Evolutionary conservation across 2,113 vertebrate genomes (phyloP).

Genomic region (Upupa epops): DNA sequence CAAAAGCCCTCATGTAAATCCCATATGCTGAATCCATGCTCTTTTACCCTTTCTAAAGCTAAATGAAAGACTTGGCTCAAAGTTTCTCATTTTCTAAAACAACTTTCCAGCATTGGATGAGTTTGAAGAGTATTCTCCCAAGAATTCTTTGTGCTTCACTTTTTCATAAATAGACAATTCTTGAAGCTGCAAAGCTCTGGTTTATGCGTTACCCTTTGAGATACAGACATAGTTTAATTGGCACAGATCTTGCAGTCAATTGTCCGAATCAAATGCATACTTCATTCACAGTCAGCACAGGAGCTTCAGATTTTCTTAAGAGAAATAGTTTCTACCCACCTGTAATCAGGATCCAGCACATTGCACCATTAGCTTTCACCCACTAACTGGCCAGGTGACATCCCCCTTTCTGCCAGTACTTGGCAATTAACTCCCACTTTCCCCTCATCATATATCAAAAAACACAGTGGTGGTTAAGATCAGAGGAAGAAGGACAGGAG

Average conservation of each 20-base stretch:
- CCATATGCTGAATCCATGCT: not conserved
- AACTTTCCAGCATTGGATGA: not conserved
- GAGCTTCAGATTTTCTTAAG: not conserved
- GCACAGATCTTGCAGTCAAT: not conserved
- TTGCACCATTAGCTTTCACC: not conserved
- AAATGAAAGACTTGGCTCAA: not conserved
- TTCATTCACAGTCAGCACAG: not conserved
- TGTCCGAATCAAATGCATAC: not conserved
- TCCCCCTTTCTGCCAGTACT: not conserved
- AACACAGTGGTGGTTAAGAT: not conserved
- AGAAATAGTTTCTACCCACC: not conserved
- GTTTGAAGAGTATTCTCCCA: not conserved
- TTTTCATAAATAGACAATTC: not conserved
- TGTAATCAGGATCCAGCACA: not conserved
- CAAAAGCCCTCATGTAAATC: not conserved
- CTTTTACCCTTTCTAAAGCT: not conserved
- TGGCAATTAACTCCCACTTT: not conserved
- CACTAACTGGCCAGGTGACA: not conserved
- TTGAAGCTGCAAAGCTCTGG: not conserved
- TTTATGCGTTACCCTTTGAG: not conserved
- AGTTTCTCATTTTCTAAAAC: not conserved
- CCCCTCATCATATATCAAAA: not conserved
- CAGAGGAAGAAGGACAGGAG: not conserved
- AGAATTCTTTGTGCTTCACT: not conserved
- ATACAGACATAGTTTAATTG: not conserved